phyloP scores from a whole-genome alignment of 2,113 vertebrate genomes.

The Oreochromis niloticus region DNA sequence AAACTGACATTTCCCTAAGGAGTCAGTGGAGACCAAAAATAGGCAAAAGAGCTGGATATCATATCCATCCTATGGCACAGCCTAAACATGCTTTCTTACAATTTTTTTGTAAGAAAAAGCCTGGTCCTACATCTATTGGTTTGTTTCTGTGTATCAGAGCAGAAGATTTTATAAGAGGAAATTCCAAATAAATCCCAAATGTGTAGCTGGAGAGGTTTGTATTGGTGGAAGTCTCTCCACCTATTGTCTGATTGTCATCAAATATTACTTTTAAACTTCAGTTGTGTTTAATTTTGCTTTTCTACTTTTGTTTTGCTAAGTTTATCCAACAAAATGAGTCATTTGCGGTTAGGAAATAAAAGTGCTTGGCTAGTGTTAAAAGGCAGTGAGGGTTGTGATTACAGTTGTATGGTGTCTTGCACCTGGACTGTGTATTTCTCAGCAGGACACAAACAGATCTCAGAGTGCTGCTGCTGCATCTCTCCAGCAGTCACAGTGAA shows the following conservation, averaged over 20 bases:
- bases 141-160: neutral
- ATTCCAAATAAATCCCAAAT: fast-evolving
- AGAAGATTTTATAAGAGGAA: neutral
- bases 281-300: fast-evolving
- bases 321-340: neutral
- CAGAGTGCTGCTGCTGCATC: neutral
- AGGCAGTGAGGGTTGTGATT: neutral
- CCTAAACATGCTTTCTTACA: neutral
- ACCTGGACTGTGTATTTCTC: neutral
- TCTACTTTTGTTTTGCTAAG: fast-evolving
- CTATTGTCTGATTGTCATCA: neutral
- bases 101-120: neutral
- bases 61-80: neutral
- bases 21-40: neutral
- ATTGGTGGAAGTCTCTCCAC: fast-evolving
- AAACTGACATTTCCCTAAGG: neutral
- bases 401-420: neutral
- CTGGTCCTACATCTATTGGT: neutral
- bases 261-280: neutral
- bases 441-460: neutral
- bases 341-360: neutral
- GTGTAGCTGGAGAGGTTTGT: neutral
- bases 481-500: neutral
- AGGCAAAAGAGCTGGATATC: neutral
- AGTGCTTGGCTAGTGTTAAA: neutral